Conservation (phyloP, 2,113 vertebrate genomes). For the Condylura cristata region DNA sequence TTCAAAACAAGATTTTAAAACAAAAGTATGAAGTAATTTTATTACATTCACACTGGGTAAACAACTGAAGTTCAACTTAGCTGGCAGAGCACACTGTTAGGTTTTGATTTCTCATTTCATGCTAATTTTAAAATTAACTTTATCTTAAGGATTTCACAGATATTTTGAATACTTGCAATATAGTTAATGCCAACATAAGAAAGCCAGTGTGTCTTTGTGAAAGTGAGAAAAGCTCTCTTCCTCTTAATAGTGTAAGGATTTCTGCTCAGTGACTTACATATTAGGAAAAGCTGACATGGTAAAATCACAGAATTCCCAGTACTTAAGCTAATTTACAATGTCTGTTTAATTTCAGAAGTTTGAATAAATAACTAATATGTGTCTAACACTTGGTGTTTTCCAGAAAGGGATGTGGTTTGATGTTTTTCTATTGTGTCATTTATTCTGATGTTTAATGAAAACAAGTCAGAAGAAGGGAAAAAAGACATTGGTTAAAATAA, state of each 20-base stretch:
- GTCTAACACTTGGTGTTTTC: not conserved
- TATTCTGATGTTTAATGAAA: not conserved
- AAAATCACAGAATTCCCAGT: not conserved
- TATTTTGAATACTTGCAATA: not conserved
- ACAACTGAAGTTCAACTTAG: not conserved
- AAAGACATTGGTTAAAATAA: not conserved
- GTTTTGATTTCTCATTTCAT: constrained; percentile 17
- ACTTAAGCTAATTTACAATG: not conserved
- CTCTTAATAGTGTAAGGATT: not conserved
- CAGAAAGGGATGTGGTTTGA: not conserved
- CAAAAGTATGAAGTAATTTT: not conserved
- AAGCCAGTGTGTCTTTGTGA: not conserved
- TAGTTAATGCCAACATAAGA: not conserved
- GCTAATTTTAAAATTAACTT: not conserved
- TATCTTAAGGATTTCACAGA: not conserved
- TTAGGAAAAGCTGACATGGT: not conserved
- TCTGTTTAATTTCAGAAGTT: not conserved
- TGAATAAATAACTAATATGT: not conserved
- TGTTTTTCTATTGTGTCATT: not conserved
- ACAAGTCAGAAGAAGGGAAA: not conserved
- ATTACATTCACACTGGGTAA: not conserved
- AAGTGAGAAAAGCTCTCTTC: not conserved
- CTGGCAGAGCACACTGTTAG: not conserved
- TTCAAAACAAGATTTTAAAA: constrained; percentile 44
- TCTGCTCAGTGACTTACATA: not conserved